Evolutionary conservation across 2,797 vertebrate species (phyloP).

Genomic region (Eospalax fontanierii): DNA sequence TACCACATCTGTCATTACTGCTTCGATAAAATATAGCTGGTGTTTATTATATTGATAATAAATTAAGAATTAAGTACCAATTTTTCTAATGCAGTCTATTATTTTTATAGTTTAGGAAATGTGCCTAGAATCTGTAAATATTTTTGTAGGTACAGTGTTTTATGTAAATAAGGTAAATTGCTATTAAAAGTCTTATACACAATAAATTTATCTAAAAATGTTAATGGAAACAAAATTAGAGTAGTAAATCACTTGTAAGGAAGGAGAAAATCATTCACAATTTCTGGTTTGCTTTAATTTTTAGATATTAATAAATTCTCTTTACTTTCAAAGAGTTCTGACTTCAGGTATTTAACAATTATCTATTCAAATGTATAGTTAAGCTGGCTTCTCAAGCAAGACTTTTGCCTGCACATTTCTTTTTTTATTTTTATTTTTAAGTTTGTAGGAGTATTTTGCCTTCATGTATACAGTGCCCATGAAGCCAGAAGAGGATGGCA

Average conservation of each 20-base stretch:
- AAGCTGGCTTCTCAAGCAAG: slow-evolving; percentile 36
- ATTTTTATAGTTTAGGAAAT: slow-evolving; percentile 42
- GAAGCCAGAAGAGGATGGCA: too few species aligned
- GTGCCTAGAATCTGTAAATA: slow-evolving; percentile 53
- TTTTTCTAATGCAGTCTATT: neutral
- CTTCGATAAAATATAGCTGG: neutral
- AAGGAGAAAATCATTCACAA: neutral
- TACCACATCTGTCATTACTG: neutral
- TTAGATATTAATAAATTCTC: neutral
- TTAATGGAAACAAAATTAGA: slow-evolving; percentile 51
- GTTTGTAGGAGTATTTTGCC: too few species aligned
- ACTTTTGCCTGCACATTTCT: neutral
- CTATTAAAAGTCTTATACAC: slow-evolving; percentile 46
- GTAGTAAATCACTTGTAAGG: neutral
- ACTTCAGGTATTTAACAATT: slow-evolving; percentile 39
- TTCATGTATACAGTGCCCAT: too few species aligned
- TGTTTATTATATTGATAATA: slow-evolving; percentile 52
- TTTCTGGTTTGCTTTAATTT: slow-evolving; percentile 22
- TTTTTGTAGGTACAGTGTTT: slow-evolving; percentile 46
- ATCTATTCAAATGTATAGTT: slow-evolving; percentile 39
- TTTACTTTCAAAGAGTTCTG: neutral
- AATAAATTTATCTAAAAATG: slow-evolving; percentile 47
- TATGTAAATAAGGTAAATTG: slow-evolving; percentile 27
- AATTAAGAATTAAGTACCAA: slow-evolving; percentile 20
- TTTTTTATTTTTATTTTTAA: slow-evolving; percentile 30